Conservation (phyloP, 1,140 invertebrate species). For the Potamilus streckersoni region DNA sequence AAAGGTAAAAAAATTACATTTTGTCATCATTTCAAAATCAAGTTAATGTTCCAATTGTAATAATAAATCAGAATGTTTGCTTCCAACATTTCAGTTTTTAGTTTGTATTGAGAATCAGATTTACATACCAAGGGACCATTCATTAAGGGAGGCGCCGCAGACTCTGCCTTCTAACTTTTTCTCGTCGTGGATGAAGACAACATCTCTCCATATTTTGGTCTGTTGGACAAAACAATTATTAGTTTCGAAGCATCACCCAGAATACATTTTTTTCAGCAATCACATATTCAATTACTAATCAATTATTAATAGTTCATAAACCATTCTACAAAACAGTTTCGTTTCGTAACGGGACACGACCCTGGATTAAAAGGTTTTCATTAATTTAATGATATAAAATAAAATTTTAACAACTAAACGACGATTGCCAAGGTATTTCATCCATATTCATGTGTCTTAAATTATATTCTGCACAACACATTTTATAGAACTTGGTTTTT, state of each 20-base stretch:
- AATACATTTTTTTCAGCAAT: background rate
- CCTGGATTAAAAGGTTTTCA: background rate
- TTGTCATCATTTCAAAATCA: background rate
- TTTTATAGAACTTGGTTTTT: too few species aligned
- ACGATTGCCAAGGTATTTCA: too few species aligned
- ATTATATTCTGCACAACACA: too few species aligned
- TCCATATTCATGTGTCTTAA: too few species aligned
- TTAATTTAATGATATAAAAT: background rate
- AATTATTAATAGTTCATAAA: background rate
- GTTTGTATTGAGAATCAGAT: background rate
- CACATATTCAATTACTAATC: background rate
- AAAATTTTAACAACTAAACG: too few species aligned
- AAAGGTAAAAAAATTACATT: background rate
- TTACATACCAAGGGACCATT: conserved; percentile 22
- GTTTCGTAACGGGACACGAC: background rate
- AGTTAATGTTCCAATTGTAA: background rate
- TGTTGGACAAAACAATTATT: background rate
- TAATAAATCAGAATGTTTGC: background rate
- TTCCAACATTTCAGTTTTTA: background rate
- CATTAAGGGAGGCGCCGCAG: conserved; percentile 17
- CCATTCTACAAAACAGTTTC: background rate
- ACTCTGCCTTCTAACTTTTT: conserved; percentile 18
- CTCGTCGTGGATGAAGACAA: conserved; percentile 26
- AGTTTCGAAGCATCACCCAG: background rate
- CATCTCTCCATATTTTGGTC: conserved; percentile 30